Evolutionary conservation across 2,888 invertebrate genomes (phyloP).

Genomic region (Parnassius glacialis): DNA sequence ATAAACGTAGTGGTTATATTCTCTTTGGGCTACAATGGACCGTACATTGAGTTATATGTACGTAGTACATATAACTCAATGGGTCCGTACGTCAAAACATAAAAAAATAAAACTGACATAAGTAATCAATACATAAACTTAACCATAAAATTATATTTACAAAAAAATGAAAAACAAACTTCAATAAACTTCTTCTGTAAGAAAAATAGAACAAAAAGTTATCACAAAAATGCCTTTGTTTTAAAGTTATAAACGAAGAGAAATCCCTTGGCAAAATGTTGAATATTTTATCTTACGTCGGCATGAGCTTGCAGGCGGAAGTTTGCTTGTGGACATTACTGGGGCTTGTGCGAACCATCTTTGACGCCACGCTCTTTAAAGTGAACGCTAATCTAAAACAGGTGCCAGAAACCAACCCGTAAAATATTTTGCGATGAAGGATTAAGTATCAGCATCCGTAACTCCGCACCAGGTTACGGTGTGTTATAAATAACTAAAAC

Average conservation of each 20-base stretch:
- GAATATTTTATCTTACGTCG: conserved; percentile 66
- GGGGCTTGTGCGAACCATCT: conserved; percentile 73
- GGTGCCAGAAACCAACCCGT: conserved; percentile 41
- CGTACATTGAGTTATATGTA: too few species aligned
- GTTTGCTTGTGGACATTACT: conserved; percentile 75
- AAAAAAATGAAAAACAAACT: too few species aligned
- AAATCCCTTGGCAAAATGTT: conserved; percentile 44
- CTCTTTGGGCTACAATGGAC: too few species aligned
- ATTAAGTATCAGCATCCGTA: conserved; percentile 15
- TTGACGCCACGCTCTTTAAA: conserved; percentile 79
- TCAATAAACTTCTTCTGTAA: too few species aligned
- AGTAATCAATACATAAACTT: too few species aligned
- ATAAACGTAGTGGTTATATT: too few species aligned
- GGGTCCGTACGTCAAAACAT: too few species aligned
- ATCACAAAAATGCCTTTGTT: neutral
- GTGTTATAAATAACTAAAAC: conserved; percentile 7
- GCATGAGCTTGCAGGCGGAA: conserved; percentile 74
- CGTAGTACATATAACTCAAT: too few species aligned
- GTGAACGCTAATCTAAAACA: conserved; percentile 78
- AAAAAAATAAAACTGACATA: too few species aligned
- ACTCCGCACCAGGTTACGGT: neutral
- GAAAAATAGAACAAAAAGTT: neutral
- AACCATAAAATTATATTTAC: too few species aligned
- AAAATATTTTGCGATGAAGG: conserved; percentile 25
- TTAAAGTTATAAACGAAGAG: neutral